Conservation (phyloP, 2,797 vertebrate species). For the Zonotrichia albicollis region DNA sequence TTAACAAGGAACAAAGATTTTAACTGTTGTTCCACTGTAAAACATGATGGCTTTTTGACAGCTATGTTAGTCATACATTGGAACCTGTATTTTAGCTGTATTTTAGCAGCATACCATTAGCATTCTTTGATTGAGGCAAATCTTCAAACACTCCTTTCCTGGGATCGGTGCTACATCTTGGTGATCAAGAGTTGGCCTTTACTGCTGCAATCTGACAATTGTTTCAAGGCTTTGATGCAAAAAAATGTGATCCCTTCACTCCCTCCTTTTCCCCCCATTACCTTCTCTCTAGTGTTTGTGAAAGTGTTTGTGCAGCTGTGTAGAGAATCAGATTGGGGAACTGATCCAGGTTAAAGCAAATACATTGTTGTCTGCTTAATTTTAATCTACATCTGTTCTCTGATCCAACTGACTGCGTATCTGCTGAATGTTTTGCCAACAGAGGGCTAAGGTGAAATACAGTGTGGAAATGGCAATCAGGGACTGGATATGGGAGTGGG, state of each 20-base stretch:
- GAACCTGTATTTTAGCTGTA: background rate
- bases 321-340: slow-evolving; percentile 15
- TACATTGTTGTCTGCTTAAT: slow-evolving; percentile 25
- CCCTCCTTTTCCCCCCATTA: background rate
- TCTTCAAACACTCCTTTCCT: background rate
- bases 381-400: slow-evolving; percentile 38
- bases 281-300: background rate
- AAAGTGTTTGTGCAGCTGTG: slow-evolving; percentile 35
- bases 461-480: background rate
- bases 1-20: background rate
- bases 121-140: background rate
- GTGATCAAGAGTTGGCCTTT: background rate
- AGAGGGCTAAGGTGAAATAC: background rate
- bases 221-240: background rate
- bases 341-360: slow-evolving; percentile 16
- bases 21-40: background rate
- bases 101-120: background rate
- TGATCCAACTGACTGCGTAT: slow-evolving; percentile 10
- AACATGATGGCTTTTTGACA: background rate
- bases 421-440: slow-evolving; percentile 19
- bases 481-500: background rate
- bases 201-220: background rate
- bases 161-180: background rate
- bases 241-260: background rate
- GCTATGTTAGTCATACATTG: background rate